phyloP scores from a whole-genome alignment of 2,797 vertebrate genomes.

The Microctenopoma steveboyesi region DNA sequence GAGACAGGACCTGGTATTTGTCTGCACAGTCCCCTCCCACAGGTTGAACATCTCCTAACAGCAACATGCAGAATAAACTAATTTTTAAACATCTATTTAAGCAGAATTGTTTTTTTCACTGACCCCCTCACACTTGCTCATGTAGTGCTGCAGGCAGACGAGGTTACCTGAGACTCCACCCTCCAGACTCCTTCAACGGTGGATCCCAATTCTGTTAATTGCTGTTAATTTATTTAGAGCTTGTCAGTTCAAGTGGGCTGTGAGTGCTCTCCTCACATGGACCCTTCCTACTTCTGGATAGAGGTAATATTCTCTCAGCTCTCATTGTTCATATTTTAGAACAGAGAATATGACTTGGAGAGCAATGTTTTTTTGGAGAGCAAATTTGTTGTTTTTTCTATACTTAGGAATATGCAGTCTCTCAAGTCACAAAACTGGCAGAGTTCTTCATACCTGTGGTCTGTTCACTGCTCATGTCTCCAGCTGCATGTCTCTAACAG shows the following conservation, averaged over 20 bases:
- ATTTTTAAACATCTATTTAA: too few relatives aligned
- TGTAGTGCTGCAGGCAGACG: too few relatives aligned
- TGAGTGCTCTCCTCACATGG: conserved; percentile 1
- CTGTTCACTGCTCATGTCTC: neutral
- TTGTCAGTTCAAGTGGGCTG: neutral
- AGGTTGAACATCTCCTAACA: neutral
- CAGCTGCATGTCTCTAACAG: too few relatives aligned
- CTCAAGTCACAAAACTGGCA: neutral
- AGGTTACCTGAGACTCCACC: too few relatives aligned
- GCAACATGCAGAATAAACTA: neutral
- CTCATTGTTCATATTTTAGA: neutral
- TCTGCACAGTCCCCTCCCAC: neutral
- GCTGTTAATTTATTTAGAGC: conserved; percentile 6
- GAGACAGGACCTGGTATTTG: neutral
- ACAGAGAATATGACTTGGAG: too few relatives aligned
- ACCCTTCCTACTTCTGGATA: neutral
- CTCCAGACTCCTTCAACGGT: too few relatives aligned
- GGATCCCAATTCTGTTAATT: too few relatives aligned
- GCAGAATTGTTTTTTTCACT: too few relatives aligned
- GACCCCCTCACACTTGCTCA: too few relatives aligned
- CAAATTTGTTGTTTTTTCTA: neutral
- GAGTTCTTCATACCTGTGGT: neutral
- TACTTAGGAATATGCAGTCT: neutral
- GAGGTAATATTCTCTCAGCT: neutral
- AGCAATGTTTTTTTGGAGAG: neutral